phyloP scores from a whole-genome alignment of 92 coral and sea anemone genomes.

The Galaxea fascicularis region DNA sequence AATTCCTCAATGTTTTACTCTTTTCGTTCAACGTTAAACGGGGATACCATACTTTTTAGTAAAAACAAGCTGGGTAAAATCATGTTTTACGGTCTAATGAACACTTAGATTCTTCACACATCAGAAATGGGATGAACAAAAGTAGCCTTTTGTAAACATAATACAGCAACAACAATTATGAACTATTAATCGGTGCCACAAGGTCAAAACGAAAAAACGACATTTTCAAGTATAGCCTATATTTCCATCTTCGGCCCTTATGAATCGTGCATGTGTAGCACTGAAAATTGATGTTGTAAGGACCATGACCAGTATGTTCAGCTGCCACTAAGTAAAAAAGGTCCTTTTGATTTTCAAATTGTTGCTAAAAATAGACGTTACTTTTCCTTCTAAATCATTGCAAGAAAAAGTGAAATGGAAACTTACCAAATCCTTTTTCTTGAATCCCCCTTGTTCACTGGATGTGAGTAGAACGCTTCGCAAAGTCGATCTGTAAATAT shows the following conservation, averaged over 20 bases:
- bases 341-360: constrained; percentile 22
- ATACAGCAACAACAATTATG: constrained; percentile 13
- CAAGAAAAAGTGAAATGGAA: too few species aligned
- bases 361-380: constrained; percentile 10
- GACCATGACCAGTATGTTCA: constrained; percentile 1
- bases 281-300: background rate
- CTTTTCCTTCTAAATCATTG: constrained; percentile 11
- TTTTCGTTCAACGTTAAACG: background rate
- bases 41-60: constrained; percentile 7
- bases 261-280: constrained; percentile 12
- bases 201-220: background rate
- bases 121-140: constrained; percentile 6
- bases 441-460: constrained; percentile 2
- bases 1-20: background rate
- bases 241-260: background rate
- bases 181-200: constrained; percentile 3
- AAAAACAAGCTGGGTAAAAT: background rate
- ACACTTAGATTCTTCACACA: constrained; percentile 12
- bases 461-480: constrained; percentile 18
- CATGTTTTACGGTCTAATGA: constrained; percentile 12
- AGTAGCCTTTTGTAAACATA: background rate
- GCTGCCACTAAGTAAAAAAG: constrained; percentile 7
- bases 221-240: constrained; percentile 6
- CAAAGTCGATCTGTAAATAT: constrained; percentile 6
- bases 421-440: constrained; percentile 16